A percentile compares a stretch with the other conserved stretches of the same genome.
These are phyloP conservation scores for Mizuhopecten yessoensis DNA, from an alignment of 1,140 invertebrate genomes.

Conservation along the genomic window DNA sequence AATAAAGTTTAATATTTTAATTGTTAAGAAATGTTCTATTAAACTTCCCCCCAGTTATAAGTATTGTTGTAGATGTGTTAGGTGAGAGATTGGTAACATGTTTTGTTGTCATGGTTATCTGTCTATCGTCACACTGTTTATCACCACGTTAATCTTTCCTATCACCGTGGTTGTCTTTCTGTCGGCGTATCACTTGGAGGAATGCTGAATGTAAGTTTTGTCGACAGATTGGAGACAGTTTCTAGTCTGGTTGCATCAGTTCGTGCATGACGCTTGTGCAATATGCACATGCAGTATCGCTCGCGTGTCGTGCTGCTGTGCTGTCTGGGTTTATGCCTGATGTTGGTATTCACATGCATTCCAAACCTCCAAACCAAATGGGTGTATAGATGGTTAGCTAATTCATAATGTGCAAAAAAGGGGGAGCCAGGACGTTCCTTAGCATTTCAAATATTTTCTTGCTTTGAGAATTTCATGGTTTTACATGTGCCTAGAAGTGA, in stretches of 20 bases:
- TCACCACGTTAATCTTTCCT: no score
- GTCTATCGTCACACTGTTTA: no score
- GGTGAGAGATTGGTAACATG: neutral
- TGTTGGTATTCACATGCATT: neutral
- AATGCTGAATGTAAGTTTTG: neutral
- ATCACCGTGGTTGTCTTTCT: neutral
- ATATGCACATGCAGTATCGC: neutral
- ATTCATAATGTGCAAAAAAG: slow-evolving; percentile 3
- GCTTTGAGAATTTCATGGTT: neutral
- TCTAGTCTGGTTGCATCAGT: neutral
- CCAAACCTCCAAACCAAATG: neutral
- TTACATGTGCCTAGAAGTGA: neutral
- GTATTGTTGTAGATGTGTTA: neutral
- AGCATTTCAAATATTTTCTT: neutral
- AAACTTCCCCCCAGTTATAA: neutral
- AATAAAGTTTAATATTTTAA: no score
- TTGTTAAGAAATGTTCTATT: no score
- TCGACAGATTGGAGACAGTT: slow-evolving; percentile 23
- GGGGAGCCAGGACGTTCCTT: neutral
- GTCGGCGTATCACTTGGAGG: neutral
- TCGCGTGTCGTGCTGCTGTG: neutral
- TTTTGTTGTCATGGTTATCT: neutral
- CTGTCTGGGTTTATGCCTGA: neutral
- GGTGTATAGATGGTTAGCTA: neutral
- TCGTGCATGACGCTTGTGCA: neutral